Conservation (phyloP, 2,797 vertebrate genomes). For the Hylomyscus alleni region DNA sequence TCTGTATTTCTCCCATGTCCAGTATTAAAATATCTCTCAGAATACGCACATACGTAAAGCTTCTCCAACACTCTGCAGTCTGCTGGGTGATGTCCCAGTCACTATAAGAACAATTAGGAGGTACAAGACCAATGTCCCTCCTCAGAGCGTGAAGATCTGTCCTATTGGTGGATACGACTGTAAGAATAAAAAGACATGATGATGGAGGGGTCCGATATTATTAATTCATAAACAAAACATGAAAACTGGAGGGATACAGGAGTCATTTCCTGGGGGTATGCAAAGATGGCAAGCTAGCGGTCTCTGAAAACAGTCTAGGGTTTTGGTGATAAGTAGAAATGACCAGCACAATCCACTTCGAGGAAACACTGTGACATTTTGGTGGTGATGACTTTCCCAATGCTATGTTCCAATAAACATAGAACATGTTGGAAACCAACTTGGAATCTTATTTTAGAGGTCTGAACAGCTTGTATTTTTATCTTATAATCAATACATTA, state of each 20-base stretch:
- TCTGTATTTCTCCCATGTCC: background rate
- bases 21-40: background rate
- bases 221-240: conserved; percentile 31
- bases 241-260: background rate
- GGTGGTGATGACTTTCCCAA: background rate
- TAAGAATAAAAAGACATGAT: conserved; percentile 9
- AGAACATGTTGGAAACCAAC: background rate
- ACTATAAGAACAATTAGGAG: background rate
- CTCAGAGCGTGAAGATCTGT: background rate
- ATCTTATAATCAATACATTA: background rate
- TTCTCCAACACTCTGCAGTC: too few relatives aligned
- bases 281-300: background rate
- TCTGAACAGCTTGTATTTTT: background rate
- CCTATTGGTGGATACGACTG: background rate
- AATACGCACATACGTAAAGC: background rate
- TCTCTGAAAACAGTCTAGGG: background rate
- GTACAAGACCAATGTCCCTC: background rate
- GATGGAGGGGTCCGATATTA: background rate
- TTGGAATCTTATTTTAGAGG: background rate
- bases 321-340: conserved; percentile 29
- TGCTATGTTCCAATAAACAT: background rate
- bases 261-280: background rate
- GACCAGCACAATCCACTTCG: background rate
- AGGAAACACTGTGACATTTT: background rate
- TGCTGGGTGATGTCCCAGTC: background rate